Evolutionary conservation across 2,888 invertebrate species (phyloP).

Genomic region (Xestia xanthographa): DNA sequence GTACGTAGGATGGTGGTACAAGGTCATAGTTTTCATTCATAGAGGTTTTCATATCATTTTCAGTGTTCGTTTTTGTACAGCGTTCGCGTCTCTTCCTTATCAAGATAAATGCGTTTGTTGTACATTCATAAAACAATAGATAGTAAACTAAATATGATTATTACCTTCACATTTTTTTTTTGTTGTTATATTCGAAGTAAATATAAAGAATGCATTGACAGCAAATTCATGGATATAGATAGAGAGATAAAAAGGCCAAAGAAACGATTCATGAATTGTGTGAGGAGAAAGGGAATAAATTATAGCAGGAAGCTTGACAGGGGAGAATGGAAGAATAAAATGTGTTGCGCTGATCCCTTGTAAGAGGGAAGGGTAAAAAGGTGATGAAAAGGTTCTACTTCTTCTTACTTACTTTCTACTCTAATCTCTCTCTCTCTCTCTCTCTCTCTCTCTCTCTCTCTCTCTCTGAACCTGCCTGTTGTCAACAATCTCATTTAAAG

Average conservation of each 20-base stretch:
- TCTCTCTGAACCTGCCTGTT: background rate
- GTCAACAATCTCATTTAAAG: background rate
- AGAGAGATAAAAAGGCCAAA: background rate
- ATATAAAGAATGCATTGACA: background rate
- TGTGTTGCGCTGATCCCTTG: background rate
- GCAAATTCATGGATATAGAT: background rate
- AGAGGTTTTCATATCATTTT: conserved; percentile 31
- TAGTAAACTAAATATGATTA: conserved; percentile 3
- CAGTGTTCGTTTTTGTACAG: conserved; percentile 22
- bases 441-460: too few relatives aligned
- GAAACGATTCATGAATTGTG: background rate
- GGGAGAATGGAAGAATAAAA: background rate
- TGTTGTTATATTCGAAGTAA: background rate
- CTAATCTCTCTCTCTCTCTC: too few relatives aligned
- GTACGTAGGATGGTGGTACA: conserved; percentile 33
- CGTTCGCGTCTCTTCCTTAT: conserved; percentile 27
- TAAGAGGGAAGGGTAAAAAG: too few relatives aligned
- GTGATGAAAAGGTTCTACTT: too few relatives aligned
- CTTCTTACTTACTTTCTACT: too few relatives aligned
- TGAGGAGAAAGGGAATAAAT: background rate
- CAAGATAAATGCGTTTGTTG: conserved; percentile 25
- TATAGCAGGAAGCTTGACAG: background rate
- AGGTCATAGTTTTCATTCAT: conserved; percentile 46
- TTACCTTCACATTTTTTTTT: background rate
- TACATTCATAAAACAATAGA: conserved; percentile 17